These are phyloP conservation scores for Cotesia congregata DNA, from an alignment of 2,888 invertebrate genomes.

Conservation along the genomic window DNA sequence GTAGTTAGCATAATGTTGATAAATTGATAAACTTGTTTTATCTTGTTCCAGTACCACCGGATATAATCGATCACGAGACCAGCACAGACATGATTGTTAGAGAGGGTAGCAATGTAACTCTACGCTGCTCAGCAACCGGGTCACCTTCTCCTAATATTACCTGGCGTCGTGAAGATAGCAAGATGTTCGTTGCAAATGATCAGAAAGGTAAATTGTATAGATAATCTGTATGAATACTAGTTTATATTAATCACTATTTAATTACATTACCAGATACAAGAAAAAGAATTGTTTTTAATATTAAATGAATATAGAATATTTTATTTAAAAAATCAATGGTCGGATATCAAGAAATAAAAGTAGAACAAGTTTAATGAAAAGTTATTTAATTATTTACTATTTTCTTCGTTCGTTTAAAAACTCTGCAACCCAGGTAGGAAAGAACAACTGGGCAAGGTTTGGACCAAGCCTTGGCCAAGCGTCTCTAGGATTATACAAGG, in stretches of 20 bases:
- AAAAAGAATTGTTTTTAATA: neutral
- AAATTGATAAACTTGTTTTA: slow-evolving; percentile 6
- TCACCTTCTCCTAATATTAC: slow-evolving; percentile 85
- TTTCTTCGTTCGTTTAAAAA: neutral
- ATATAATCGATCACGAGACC: slow-evolving; percentile 87
- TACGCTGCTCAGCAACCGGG: slow-evolving; percentile 89
- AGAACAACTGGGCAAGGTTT: too few species aligned
- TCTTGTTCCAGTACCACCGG: slow-evolving; percentile 80
- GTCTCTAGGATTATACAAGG: too few species aligned
- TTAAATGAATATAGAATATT: neutral
- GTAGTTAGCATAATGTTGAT: neutral
- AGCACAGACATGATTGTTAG: slow-evolving; percentile 88
- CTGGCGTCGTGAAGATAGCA: slow-evolving; percentile 88
- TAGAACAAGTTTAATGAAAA: neutral
- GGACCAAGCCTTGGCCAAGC: too few species aligned
- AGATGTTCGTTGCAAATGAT: slow-evolving; percentile 79
- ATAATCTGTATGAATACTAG: neutral
- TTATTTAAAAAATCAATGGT: neutral
- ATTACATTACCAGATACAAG: neutral
- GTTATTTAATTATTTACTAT: neutral
- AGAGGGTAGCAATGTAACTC: slow-evolving; percentile 88
- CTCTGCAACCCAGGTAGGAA: too few species aligned
- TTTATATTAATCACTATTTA: neutral
- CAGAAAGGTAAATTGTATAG: slow-evolving; percentile 64
- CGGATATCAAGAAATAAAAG: neutral